These are phyloP conservation scores for Megalopta genalis DNA, from an alignment of 1,140 invertebrate species.

Conservation along the genomic window DNA sequence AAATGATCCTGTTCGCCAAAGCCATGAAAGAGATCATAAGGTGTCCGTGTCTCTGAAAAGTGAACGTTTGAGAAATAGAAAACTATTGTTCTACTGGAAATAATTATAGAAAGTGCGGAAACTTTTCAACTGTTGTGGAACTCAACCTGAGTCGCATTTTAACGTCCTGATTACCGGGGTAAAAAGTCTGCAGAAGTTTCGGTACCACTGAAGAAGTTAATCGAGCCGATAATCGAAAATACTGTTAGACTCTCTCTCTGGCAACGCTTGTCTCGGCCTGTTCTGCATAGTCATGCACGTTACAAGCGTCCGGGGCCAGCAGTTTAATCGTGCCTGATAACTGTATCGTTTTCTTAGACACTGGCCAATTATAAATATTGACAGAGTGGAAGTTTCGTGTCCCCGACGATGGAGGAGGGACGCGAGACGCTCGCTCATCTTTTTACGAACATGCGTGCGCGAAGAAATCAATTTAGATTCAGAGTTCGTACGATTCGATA, in stretches of 20 bases:
- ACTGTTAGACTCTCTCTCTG: background rate
- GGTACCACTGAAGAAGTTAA: too few species aligned
- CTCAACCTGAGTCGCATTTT: too few species aligned
- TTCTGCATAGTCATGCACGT: background rate
- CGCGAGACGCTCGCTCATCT: background rate
- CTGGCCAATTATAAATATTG: background rate
- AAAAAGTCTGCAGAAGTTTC: too few species aligned
- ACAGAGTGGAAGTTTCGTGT: background rate
- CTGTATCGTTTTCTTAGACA: background rate
- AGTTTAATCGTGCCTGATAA: background rate
- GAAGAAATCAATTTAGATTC: background rate
- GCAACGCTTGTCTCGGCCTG: background rate
- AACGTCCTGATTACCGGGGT: too few species aligned
- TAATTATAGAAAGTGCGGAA: too few species aligned
- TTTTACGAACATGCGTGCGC: background rate
- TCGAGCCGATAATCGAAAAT: background rate
- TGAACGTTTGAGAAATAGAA: too few species aligned
- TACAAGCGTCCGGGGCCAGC: background rate
- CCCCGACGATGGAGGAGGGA: background rate
- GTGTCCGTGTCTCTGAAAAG: too few species aligned
- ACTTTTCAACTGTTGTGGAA: too few species aligned
- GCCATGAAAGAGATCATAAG: too few species aligned
- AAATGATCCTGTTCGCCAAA: too few species aligned
- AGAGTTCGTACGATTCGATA: background rate
- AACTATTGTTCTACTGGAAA: too few species aligned